A percentile compares a stretch with the other conserved stretches of the same genome.
These are phyloP conservation scores for Acrocephalus kingi DNA, from an alignment of 2,113 vertebrate species.

Conservation along the genomic window DNA sequence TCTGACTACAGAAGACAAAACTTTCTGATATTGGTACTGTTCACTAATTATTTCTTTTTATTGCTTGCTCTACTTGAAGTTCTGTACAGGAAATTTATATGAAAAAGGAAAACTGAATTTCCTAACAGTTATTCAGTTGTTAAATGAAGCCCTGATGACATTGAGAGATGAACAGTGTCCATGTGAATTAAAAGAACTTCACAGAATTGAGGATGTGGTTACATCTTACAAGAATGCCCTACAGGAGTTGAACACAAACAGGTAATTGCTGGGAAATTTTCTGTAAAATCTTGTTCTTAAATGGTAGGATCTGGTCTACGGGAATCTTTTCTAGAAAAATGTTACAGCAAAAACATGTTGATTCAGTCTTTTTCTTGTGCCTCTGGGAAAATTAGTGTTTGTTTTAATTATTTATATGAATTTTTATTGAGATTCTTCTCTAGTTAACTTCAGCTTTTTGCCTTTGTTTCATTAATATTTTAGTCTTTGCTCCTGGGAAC, in stretches of 20 bases:
- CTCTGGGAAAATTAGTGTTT: neutral
- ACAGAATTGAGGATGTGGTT: constrained; percentile 59
- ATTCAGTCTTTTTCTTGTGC: neutral
- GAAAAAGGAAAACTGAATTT: constrained; percentile 83
- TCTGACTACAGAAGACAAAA: neutral
- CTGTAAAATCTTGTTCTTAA: neutral
- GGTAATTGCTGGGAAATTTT: constrained; percentile 69
- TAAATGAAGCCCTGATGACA: constrained; percentile 79
- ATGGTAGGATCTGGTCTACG: neutral
- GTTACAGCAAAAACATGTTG: neutral
- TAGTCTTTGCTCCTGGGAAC: neutral
- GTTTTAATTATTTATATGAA: neutral
- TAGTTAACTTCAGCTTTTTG: neutral
- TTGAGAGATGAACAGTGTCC: constrained; percentile 68
- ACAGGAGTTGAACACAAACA: constrained; percentile 58
- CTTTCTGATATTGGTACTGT: neutral
- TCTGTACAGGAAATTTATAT: constrained; percentile 77
- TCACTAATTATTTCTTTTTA: neutral
- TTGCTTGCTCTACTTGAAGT: constrained; percentile 13
- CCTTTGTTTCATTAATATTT: neutral
- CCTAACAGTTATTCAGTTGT: constrained; percentile 80
- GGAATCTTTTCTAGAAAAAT: neutral
- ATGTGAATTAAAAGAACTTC: constrained; percentile 22
- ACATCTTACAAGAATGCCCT: constrained; percentile 52
- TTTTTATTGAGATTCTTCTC: neutral